Percentiles rank a stretch among this genome's conserved stretches.
phyloP scores from a whole-genome alignment of 2,797 vertebrate species.

The Microctenopoma stevenorrisi region DNA sequence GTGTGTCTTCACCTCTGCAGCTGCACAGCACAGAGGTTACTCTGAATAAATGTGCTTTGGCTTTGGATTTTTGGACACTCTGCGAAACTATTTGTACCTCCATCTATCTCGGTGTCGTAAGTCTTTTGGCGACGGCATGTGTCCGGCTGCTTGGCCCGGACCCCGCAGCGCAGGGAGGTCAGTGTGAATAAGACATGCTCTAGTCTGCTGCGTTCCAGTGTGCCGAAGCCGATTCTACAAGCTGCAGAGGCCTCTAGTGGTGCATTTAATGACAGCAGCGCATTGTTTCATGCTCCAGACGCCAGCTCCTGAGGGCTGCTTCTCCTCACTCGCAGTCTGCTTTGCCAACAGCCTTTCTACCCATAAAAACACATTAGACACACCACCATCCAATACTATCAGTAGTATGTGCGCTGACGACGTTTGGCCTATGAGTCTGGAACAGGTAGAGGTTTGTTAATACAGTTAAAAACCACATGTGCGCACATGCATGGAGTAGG shows the following conservation, averaged over 20 bases:
- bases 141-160: constrained; percentile 64
- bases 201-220: constrained; percentile 11
- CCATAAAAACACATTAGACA: constrained; percentile 53
- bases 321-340: constrained; percentile 30
- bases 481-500: constrained; percentile 6
- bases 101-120: constrained; percentile 66
- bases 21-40: constrained; percentile 57
- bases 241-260: constrained; percentile 85
- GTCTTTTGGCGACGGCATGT: constrained; percentile 54
- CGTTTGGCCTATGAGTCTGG: constrained; percentile 48
- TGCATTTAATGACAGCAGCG: neutral
- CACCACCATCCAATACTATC: constrained; percentile 43
- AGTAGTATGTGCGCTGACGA: constrained; percentile 27
- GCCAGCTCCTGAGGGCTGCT: constrained; percentile 30
- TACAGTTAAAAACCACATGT: constrained; percentile 15
- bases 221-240: constrained; percentile 66
- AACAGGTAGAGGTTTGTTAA: constrained; percentile 43
- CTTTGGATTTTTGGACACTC: constrained; percentile 57
- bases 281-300: constrained; percentile 6
- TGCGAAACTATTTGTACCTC: constrained; percentile 67
- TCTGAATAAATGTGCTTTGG: constrained; percentile 57
- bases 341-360: constrained; percentile 57
- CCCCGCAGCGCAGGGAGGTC: constrained; percentile 38
- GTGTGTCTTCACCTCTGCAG: constrained; percentile 64
- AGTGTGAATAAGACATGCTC: constrained; percentile 45